Evolutionary conservation across 2,888 invertebrate genomes (phyloP).

Genomic region (Xanthia togata): DNA sequence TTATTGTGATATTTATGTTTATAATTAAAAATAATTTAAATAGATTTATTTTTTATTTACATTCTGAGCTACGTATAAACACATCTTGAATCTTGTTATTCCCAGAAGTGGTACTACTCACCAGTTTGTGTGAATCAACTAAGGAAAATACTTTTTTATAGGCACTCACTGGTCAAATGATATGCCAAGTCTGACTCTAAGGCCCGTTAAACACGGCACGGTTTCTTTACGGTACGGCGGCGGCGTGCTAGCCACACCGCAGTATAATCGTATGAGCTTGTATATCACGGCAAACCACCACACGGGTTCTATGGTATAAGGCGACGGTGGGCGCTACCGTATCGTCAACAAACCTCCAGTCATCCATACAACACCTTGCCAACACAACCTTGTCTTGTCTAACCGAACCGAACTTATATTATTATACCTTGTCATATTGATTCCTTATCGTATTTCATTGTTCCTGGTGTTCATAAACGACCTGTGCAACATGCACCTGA

Average conservation of each 20-base stretch:
- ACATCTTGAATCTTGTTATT: background rate
- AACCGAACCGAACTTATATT: background rate
- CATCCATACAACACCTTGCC: background rate
- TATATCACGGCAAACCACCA: background rate
- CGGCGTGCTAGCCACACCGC: background rate
- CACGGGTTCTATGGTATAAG: background rate
- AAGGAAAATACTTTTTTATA: background rate
- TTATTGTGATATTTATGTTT: conserved; percentile 61
- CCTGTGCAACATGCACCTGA: too few species aligned
- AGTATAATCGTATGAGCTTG: background rate
- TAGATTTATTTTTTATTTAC: background rate
- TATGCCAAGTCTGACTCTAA: background rate
- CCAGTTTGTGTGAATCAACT: background rate
- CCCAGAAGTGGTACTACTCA: background rate
- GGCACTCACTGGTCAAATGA: background rate
- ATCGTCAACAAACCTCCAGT: background rate
- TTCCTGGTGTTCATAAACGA: too few species aligned
- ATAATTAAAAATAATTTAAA: conserved; percentile 49
- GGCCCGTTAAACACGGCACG: background rate
- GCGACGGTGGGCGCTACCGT: background rate
- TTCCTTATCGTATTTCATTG: too few species aligned
- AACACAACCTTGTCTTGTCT: too few species aligned
- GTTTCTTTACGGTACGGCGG: background rate
- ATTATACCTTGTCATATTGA: background rate
- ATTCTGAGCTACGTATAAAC: background rate